Conservation (phyloP, 2,888 invertebrate species). For the Macaria liturata region DNA sequence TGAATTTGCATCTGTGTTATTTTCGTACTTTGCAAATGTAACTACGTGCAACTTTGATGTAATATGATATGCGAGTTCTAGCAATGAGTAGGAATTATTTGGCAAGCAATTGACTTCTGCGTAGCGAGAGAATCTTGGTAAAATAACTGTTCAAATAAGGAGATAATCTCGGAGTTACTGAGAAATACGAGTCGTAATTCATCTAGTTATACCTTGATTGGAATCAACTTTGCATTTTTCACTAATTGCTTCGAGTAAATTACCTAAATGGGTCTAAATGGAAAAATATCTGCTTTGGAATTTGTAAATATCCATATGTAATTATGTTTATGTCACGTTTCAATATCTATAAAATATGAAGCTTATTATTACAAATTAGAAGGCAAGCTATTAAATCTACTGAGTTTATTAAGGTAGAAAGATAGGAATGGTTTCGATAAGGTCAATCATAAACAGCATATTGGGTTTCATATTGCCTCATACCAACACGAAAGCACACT, state of each 20-base stretch:
- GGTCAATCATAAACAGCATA: constrained; percentile 51
- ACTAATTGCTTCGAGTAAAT: constrained; percentile 15
- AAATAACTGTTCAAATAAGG: constrained; percentile 15
- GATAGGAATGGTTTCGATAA: constrained; percentile 46
- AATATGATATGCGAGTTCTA: background rate
- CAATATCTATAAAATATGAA: constrained; percentile 16
- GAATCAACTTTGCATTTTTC: constrained; percentile 16
- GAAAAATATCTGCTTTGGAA: constrained; percentile 7
- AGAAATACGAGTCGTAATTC: constrained; percentile 18
- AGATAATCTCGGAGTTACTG: constrained; percentile 10
- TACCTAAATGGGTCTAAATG: constrained; percentile 3
- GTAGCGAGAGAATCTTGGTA: constrained; percentile 5
- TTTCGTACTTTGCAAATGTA: constrained; percentile 1
- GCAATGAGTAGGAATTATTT: background rate
- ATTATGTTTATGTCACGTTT: constrained; percentile 18
- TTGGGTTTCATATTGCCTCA: constrained; percentile 50
- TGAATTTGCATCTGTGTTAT: constrained; percentile 13
- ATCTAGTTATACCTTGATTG: constrained; percentile 16
- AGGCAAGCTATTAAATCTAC: constrained; percentile 47
- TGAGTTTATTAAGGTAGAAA: constrained; percentile 42
- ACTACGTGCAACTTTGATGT: constrained; percentile 3
- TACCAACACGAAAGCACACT: constrained; percentile 19
- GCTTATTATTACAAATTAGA: constrained; percentile 40
- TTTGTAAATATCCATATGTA: constrained; percentile 5
- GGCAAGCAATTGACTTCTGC: background rate